Base-by-base conservation (phyloP, 2,113 vertebrate species). In the Psittacula cyanocephala region DNA sequence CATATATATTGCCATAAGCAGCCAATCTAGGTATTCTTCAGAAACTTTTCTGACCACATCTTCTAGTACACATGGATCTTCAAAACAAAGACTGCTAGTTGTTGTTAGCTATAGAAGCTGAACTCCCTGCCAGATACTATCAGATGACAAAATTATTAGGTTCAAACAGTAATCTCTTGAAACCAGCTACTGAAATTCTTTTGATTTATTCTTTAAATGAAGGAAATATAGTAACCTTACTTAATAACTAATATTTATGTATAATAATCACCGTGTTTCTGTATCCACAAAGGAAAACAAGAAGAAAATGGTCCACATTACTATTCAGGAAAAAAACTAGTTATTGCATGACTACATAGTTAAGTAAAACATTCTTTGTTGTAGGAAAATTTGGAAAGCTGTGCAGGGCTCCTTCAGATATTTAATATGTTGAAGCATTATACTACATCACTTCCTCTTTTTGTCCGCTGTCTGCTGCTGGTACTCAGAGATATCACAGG, bases 1-100 rank as follows among this genome's bases (percentile, higher is more conserved):
- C 0, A 0, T 46, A 5, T 31, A 4, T 11, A 6, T 33, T 77
- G 23, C 53, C 53, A 53, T 69, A 68, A 59, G 60, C 47, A 75
- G 15, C 10, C 22, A 28, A 23, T 62, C 14, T 49, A 64, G 20
- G 27, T 44, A 44, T 79, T 85, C 7, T 63, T 80, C 67, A 53
- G 37, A 46, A 72, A 55, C 50, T 80, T 86, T 60, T 29, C 57
- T 86, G 59, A 63, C 17, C 63, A 63, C 18, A 50, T 65, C 25
- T 62, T 86, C 17, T 11, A 20, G 10, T 47, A 85, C 47, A 65
- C 33, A 53, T 17, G 28, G 29, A 62, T 16, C 17, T n/a, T 24
- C 23, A 57, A 79, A 85, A 74, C 33, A 43, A 81, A 63, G 35
- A 12, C 11, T 52, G 29, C 16, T 81, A 68, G 86, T 29, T 87